Evolutionary conservation across 2,113 vertebrate genomes (phyloP).

Genomic region (Aldabrachelys gigantea): DNA sequence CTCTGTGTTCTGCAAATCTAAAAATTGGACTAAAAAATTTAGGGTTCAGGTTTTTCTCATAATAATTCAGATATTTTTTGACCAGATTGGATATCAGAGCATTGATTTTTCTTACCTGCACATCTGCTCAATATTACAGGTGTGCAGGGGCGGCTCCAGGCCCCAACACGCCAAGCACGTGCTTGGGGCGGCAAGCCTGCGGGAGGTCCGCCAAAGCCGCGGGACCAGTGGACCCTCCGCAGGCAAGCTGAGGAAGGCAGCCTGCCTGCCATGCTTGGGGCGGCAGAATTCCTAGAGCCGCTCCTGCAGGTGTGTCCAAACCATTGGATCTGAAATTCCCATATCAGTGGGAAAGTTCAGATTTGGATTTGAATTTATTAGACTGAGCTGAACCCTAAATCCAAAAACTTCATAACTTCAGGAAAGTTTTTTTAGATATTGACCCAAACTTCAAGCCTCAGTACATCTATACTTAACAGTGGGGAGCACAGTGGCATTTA

Average conservation of each 20-base stretch:
- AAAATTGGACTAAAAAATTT: neutral
- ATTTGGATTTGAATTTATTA: neutral
- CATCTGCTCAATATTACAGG: neutral
- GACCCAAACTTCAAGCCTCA: neutral
- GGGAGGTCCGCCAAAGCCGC: no score
- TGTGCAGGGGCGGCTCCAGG: neutral
- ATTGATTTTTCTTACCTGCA: neutral
- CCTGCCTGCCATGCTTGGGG: no score
- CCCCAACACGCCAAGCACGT: no score
- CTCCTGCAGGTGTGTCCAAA: neutral
- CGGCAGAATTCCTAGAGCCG: no score
- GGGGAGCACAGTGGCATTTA: fast-evolving
- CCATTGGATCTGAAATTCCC: neutral
- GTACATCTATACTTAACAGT: neutral
- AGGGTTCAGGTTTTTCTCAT: neutral
- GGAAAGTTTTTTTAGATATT: neutral
- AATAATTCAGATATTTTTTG: neutral
- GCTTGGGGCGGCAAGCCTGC: no score
- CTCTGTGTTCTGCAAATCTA: neutral
- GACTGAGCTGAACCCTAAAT: neutral
- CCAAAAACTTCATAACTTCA: neutral
- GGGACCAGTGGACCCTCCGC: no score
- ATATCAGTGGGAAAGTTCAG: neutral
- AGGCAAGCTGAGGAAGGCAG: no score
- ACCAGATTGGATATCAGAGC: neutral